Conservation (phyloP, 2,113 vertebrate species). For the Elgaria multicarinata region DNA sequence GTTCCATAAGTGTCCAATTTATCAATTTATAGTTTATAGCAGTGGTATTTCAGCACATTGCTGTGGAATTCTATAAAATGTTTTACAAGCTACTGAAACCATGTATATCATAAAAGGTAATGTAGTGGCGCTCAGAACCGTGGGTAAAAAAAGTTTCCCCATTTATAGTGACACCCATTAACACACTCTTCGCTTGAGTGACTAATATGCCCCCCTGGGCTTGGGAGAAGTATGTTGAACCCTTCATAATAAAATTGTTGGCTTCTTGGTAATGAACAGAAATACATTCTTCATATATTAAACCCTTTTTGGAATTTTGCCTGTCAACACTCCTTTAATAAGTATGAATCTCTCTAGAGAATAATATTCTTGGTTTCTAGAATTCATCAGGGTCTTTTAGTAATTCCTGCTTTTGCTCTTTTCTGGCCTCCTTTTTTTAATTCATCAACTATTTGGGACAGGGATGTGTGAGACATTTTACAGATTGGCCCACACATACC, state of each 20-base stretch:
- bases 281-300: constrained; percentile 28
- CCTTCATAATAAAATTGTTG: constrained; percentile 1
- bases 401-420: not conserved
- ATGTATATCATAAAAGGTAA: constrained; percentile 21
- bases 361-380: constrained; percentile 26
- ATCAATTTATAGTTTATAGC: not conserved
- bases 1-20: not conserved
- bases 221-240: not conserved
- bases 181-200: constrained; percentile 4
- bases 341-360: not conserved
- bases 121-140: not conserved
- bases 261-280: constrained; percentile 12
- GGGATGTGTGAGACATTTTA: not conserved
- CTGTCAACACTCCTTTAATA: constrained; percentile 8
- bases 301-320: constrained; percentile 15
- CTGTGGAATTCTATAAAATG: constrained; percentile 32
- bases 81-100: constrained; percentile 34
- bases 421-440: constrained; percentile 18
- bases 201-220: not conserved
- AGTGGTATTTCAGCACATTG: constrained; percentile 22
- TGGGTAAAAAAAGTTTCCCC: not conserved
- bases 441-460: not conserved
- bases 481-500: constrained; percentile 1
- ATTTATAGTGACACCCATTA: constrained; percentile 20
- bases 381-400: constrained; percentile 16